These are phyloP conservation scores for Nemurella pictetii DNA, from an alignment of 2,888 invertebrate genomes.

Conservation along the genomic window DNA sequence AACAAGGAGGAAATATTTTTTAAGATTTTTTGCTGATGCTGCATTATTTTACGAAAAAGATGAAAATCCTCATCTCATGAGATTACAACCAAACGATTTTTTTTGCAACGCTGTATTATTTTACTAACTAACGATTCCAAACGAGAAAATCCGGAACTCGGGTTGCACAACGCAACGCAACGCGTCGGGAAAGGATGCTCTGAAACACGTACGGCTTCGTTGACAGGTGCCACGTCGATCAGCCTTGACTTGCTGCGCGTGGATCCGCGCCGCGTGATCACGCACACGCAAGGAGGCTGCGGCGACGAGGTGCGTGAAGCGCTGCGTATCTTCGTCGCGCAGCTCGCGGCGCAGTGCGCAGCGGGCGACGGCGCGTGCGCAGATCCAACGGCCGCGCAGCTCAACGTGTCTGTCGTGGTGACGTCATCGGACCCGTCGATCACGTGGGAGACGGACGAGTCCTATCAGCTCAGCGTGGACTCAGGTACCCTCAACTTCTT, in stretches of 20 bases:
- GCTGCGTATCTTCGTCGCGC: not conserved
- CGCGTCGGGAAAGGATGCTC: no score
- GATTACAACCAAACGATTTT: no score
- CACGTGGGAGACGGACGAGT: conserved; percentile 70
- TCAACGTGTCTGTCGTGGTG: conserved; percentile 54
- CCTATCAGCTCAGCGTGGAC: conserved; percentile 62
- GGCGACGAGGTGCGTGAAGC: not conserved
- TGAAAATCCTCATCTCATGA: no score
- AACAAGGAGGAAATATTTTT: no score
- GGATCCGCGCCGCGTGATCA: not conserved
- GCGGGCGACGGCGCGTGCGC: conserved; percentile 49
- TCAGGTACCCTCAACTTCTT: no score
- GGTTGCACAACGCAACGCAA: no score
- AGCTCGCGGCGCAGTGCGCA: not conserved
- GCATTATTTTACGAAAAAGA: no score
- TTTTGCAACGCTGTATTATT: no score
- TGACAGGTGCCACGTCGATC: conserved; percentile 26
- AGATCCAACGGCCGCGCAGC: conserved; percentile 54
- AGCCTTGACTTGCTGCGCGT: conserved; percentile 30
- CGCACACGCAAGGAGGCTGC: not conserved
- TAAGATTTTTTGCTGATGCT: no score
- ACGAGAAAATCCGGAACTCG: no score
- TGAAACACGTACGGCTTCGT: no score
- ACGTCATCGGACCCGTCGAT: conserved; percentile 60
- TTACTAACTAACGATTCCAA: no score